Percentiles rank a stretch among this genome's conserved stretches.
These are phyloP conservation scores for Bos javanicus DNA, from an alignment of 2,113 vertebrate genomes.

Conservation along the genomic window DNA sequence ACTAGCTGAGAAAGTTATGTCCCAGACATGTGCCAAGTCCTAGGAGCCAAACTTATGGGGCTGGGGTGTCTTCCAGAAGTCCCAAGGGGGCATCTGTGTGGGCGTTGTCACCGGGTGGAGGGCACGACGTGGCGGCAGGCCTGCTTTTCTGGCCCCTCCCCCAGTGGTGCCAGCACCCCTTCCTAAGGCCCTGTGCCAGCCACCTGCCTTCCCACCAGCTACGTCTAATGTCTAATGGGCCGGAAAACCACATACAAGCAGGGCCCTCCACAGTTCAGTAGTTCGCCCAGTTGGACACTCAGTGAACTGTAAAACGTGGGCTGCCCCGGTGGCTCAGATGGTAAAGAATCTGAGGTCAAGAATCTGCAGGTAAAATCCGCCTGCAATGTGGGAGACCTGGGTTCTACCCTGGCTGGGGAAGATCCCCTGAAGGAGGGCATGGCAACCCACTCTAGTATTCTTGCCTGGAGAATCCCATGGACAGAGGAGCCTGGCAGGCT, in stretches of 20 bases:
- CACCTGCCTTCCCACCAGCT: not conserved
- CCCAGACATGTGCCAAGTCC: not conserved
- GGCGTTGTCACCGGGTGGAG: not conserved
- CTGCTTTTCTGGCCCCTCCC: not conserved
- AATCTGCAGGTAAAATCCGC: not conserved
- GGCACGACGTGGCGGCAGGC: fast-evolving
- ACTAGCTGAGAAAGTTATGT: too few relatives aligned
- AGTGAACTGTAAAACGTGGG: not conserved
- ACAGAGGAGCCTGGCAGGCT: not conserved
- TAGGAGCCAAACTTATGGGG: not conserved
- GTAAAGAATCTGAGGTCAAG: not conserved
- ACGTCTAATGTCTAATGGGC: not conserved
- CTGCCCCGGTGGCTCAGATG: not conserved
- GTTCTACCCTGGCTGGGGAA: not conserved
- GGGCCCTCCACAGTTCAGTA: not conserved
- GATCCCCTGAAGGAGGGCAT: not conserved
- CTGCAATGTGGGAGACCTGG: not conserved
- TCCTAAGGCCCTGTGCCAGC: not conserved
- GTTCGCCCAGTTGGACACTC: not conserved
- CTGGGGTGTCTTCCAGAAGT: not conserved
- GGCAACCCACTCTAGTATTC: not conserved
- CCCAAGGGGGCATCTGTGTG: too few relatives aligned
- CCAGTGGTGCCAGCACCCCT: not conserved
- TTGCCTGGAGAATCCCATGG: not conserved
- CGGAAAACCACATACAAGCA: not conserved